phyloP scores from a whole-genome alignment of 2,113 vertebrate species.

The Sinocyclocheilus maitianheensis region DNA sequence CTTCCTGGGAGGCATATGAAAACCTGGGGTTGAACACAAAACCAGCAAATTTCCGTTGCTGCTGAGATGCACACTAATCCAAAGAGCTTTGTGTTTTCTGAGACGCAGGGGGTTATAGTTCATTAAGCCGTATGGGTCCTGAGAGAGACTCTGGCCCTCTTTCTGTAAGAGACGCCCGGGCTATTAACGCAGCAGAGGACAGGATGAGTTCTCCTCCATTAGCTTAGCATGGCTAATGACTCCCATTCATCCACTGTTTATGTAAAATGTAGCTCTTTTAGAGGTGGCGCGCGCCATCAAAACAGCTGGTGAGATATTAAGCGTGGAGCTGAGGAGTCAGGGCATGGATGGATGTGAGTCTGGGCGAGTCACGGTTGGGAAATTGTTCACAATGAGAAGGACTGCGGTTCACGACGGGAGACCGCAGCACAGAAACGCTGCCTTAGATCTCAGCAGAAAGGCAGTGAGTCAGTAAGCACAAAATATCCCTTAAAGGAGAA shows the following conservation, averaged over 20 bases:
- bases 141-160: constrained; percentile 50
- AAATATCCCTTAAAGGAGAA: constrained; percentile 45
- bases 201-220: constrained; percentile 57
- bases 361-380: constrained; percentile 44
- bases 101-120: constrained; percentile 51
- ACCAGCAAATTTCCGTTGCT: background rate
- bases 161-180: constrained; percentile 42
- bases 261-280: constrained; percentile 55
- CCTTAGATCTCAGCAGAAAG: constrained; percentile 34
- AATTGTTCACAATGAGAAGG: constrained; percentile 43
- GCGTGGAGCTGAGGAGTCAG: constrained; percentile 41
- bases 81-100: constrained; percentile 40
- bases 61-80: constrained; percentile 24
- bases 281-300: constrained; percentile 42
- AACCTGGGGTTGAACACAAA: constrained; percentile 4
- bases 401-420: constrained; percentile 29
- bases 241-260: constrained; percentile 57
- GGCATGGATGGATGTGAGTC: constrained; percentile 23
- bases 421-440: constrained; percentile 30
- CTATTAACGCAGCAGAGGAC: constrained; percentile 48
- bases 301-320: constrained; percentile 53
- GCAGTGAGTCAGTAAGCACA: constrained; percentile 37
- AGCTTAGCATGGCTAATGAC: constrained; percentile 60
- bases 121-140: constrained; percentile 55
- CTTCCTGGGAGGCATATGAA: background rate